A percentile compares a stretch with the other conserved stretches of the same genome.
phyloP scores from a whole-genome alignment of 2,888 invertebrate genomes.

The Notodonta ziczac region DNA sequence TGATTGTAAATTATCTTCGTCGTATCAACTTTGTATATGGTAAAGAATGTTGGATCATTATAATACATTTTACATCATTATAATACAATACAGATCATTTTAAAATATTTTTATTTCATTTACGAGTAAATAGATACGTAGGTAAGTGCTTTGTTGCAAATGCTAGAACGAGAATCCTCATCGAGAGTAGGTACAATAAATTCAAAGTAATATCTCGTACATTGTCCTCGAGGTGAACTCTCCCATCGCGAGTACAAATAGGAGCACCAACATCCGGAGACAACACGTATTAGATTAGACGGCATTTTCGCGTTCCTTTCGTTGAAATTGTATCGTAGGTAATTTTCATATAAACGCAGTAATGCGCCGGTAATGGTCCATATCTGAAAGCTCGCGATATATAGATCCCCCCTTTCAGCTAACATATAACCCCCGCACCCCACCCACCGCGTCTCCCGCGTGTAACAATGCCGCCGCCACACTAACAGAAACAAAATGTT shows the following conservation, averaged over 20 bases:
- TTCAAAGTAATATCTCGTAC: slow-evolving; percentile 14
- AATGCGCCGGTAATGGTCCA: slow-evolving; percentile 72
- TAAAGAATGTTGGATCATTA: too few relatives aligned
- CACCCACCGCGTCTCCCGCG: slow-evolving; percentile 23
- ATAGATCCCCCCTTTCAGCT: slow-evolving; percentile 40
- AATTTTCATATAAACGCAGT: slow-evolving; percentile 69
- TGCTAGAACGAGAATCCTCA: not conserved
- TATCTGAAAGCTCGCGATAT: slow-evolving; percentile 70
- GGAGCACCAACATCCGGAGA: slow-evolving; percentile 36
- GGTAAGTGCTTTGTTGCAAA: not conserved
- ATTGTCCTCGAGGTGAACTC: slow-evolving; percentile 22
- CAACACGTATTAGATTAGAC: slow-evolving; percentile 36
- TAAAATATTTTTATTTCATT: too few relatives aligned
- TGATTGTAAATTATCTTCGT: too few relatives aligned
- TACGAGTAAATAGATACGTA: too few relatives aligned
- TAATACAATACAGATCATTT: too few relatives aligned
- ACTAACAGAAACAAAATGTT: slow-evolving; percentile 59
- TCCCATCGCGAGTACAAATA: slow-evolving; percentile 20
- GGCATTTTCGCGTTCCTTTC: slow-evolving; percentile 50
- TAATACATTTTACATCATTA: too few relatives aligned
- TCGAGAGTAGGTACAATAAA: not conserved
- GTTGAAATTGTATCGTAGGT: slow-evolving; percentile 61
- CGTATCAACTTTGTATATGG: too few relatives aligned
- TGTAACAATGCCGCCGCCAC: slow-evolving; percentile 32
- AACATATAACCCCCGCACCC: slow-evolving; percentile 10